Conservation (phyloP, 2,113 vertebrate genomes). For the Fregetta grallaria region DNA sequence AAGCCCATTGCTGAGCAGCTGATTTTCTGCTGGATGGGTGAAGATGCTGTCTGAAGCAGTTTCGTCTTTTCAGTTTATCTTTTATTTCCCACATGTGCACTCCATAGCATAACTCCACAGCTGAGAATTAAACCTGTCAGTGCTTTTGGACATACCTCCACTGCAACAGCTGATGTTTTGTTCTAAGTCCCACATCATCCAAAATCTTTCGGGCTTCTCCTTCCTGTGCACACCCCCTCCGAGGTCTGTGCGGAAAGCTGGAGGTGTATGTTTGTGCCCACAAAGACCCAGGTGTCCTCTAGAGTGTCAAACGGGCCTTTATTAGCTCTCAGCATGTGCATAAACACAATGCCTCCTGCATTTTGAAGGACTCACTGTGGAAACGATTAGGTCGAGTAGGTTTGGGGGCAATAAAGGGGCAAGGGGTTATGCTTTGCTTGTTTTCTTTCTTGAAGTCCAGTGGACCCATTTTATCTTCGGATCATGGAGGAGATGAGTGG, state of each 20-base stretch:
- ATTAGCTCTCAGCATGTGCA: neutral
- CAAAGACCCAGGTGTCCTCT: neutral
- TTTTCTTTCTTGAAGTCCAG: neutral
- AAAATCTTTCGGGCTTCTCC: neutral
- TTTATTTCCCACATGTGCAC: neutral
- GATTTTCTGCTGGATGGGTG: neutral
- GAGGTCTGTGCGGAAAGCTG: fast-evolving
- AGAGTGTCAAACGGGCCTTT: neutral
- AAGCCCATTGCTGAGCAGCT: neutral
- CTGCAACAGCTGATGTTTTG: neutral
- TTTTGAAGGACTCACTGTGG: neutral
- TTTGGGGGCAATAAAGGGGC: neutral
- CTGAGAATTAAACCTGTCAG: neutral
- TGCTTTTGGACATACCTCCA: neutral
- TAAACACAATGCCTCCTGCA: neutral
- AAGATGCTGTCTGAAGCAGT: constrained; percentile 10
- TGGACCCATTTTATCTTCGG: neutral
- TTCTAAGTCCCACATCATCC: neutral
- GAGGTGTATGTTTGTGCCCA: neutral
- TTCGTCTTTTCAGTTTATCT: neutral
- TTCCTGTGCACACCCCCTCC: fast-evolving
- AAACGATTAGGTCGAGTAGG: neutral
- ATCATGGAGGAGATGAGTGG: neutral
- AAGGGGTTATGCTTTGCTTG: neutral
- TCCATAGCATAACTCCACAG: neutral